phyloP scores from a whole-genome alignment of 2,888 invertebrate species.

The Rotaria sp. region DNA sequence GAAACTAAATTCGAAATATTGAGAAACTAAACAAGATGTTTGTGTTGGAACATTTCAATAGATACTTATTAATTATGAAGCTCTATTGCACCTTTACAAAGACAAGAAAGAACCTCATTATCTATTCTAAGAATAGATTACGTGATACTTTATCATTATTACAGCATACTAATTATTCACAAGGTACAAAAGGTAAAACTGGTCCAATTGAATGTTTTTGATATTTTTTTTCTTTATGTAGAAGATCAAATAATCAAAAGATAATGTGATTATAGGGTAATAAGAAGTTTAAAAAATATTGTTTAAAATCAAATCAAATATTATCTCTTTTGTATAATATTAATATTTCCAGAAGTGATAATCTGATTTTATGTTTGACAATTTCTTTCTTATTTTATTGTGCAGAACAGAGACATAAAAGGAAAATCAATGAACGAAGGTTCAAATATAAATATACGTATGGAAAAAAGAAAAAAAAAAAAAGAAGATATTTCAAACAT shows the following conservation, averaged over 20 bases:
- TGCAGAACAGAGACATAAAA: neutral
- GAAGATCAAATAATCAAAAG: neutral
- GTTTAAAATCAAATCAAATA: neutral
- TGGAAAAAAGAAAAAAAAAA: neutral
- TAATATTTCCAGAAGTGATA: no score
- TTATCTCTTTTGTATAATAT: neutral
- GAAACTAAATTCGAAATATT: conserved; percentile 90
- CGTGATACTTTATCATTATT: neutral
- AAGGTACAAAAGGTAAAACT: neutral
- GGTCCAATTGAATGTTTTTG: neutral
- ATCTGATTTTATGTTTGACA: neutral
- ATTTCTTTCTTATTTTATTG: neutral
- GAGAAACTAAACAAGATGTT: conserved; percentile 92
- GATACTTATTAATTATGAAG: conserved; percentile 33
- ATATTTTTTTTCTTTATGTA: neutral
- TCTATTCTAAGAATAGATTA: neutral
- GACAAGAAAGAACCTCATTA: neutral
- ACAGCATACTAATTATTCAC: neutral
- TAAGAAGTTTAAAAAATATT: neutral
- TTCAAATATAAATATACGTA: neutral
- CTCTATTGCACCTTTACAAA: neutral
- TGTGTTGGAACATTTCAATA: conserved; percentile 81
- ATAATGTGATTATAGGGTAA: neutral
- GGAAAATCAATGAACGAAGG: neutral
- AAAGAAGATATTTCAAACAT: neutral